Conservation (phyloP, 1,140 invertebrate genomes). For the Diuraphis noxia region DNA sequence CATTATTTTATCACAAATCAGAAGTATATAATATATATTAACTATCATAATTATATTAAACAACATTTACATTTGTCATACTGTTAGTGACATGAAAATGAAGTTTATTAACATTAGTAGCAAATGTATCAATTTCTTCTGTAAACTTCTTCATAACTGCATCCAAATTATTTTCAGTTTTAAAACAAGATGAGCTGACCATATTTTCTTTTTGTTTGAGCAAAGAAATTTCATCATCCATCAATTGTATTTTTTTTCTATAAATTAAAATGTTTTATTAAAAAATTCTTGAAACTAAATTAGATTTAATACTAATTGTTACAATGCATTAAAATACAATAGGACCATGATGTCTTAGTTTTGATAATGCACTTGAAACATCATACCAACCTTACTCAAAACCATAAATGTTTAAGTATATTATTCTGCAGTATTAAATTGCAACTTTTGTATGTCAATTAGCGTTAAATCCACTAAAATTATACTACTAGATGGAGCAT, state of each 20-base stretch:
- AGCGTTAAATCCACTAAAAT: too few species aligned
- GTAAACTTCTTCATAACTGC: not conserved
- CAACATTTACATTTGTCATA: conserved; percentile 13
- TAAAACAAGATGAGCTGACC: not conserved
- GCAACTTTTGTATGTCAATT: not conserved
- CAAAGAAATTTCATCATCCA: not conserved
- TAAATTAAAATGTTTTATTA: not conserved
- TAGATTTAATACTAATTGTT: not conserved
- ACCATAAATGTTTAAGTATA: not conserved
- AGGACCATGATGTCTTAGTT: not conserved
- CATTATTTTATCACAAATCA: not conserved
- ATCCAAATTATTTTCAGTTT: not conserved
- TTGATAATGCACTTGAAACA: not conserved
- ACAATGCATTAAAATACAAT: not conserved
- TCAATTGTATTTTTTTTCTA: not conserved
- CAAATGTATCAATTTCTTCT: not conserved
- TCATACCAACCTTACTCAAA: not conserved
- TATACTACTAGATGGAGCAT: too few species aligned
- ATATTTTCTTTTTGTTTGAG: not conserved
- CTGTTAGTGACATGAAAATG: not conserved
- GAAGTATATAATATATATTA: not conserved
- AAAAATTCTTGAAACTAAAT: not conserved
- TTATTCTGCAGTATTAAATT: not conserved
- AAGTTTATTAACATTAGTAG: not conserved
- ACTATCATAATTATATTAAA: not conserved